A percentile compares a stretch with the other conserved stretches of the same genome.
phyloP scores from a whole-genome alignment of 2,797 vertebrate species.

The Salmo trutta region DNA sequence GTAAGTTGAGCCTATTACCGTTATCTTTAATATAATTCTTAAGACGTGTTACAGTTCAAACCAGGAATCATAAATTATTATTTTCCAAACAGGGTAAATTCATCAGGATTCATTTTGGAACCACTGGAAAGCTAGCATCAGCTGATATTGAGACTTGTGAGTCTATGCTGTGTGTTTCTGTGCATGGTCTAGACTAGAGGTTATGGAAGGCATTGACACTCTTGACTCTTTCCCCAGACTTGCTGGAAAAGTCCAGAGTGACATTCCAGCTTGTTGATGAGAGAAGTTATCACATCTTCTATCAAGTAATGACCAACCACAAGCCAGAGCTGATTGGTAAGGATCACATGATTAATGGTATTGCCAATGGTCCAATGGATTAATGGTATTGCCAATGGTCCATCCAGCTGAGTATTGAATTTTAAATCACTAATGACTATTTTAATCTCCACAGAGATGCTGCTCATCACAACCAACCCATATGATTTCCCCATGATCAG shows the following conservation, averaged over 20 bases:
- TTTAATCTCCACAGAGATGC: constrained; percentile 65
- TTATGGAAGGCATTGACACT: not conserved
- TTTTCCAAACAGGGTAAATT: constrained; percentile 13
- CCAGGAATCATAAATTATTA: not conserved
- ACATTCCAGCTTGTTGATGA: constrained; percentile 79
- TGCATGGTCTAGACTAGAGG: not conserved
- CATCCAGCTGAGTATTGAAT: not conserved
- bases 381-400: not conserved
- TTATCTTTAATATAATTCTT: not conserved
- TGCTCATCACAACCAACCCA: constrained; percentile 72
- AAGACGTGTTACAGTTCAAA: not conserved
- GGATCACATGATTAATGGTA: too few relatives aligned
- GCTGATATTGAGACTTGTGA: constrained; percentile 21
- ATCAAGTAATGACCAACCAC: constrained; percentile 75
- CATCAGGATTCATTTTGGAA: constrained; percentile 22
- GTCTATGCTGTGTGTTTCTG: not conserved
- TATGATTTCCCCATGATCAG: constrained; percentile 53
- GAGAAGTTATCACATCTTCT: constrained; percentile 80
- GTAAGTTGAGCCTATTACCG: constrained; percentile 58
- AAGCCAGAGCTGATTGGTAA: constrained; percentile 75
- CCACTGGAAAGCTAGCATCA: constrained; percentile 16
- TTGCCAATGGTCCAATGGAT: not conserved
- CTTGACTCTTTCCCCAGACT: constrained; percentile 51
- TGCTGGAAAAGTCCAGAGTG: constrained; percentile 78
- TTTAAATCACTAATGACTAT: not conserved